Evolutionary conservation across 2,888 invertebrate genomes (phyloP).

Genomic region (Drosophila macrothrix): DNA sequence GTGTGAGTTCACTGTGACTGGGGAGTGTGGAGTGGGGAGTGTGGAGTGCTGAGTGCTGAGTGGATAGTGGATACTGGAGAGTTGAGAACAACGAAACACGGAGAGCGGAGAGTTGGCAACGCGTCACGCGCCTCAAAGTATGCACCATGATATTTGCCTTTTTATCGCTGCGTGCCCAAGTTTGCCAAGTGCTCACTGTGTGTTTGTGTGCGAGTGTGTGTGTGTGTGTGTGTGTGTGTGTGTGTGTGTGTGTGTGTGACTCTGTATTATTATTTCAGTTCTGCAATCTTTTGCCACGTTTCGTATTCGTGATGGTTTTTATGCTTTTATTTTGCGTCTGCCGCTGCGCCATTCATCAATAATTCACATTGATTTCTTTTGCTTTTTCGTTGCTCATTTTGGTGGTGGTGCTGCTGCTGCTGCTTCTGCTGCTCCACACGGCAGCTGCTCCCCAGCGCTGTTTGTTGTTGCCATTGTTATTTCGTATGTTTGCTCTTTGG

Average conservation of each 20-base stretch:
- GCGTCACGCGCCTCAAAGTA: conserved; percentile 75
- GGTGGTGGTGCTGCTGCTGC: conserved; percentile 5
- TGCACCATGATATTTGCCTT: conserved; percentile 74
- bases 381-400: conserved; percentile 41
- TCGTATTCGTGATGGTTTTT: conserved; percentile 44
- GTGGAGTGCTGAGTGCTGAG: conserved; percentile 22
- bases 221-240: conserved; percentile 8
- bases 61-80: conserved; percentile 13
- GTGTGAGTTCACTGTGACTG: conserved; percentile 22
- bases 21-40: too few species aligned
- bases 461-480: conserved; percentile 1
- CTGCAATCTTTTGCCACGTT: conserved; percentile 70
- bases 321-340: conserved; percentile 49
- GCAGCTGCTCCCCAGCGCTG: conserved; percentile 11
- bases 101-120: conserved; percentile 38
- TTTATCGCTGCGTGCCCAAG: conserved; percentile 66
- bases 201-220: conserved; percentile 3
- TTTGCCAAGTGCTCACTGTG: conserved; percentile 26
- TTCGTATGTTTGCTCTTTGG: conserved; percentile 46
- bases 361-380: conserved; percentile 78
- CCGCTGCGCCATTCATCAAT: conserved; percentile 76
- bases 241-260: conserved; percentile 9
- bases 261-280: conserved; percentile 72
- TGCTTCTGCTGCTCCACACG: background rate
- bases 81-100: conserved; percentile 11